Percentiles rank a stretch among this genome's conserved stretches.
Conservation (phyloP, 2,888 invertebrate genomes). For the Lasioglossum morio region DNA sequence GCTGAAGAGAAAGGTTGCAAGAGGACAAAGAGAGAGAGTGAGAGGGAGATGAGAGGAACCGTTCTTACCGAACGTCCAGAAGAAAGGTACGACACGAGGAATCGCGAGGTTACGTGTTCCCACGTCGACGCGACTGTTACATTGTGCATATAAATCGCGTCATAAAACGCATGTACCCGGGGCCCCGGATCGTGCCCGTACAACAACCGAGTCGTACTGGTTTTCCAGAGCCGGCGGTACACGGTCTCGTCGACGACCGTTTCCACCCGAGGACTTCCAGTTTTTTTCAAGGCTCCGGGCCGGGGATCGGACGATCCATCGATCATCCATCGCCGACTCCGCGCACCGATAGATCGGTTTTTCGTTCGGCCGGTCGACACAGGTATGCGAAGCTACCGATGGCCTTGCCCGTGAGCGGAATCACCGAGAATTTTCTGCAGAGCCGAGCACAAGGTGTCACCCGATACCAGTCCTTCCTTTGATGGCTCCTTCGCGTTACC, state of each 20-base stretch:
- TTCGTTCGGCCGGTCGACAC: conserved; percentile 64
- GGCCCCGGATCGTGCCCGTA: conserved; percentile 38
- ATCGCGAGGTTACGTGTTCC: conserved; percentile 61
- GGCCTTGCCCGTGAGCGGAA: conserved; percentile 51
- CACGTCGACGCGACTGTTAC: conserved; percentile 65
- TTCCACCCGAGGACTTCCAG: conserved; percentile 69
- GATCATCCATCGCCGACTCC: conserved; percentile 73
- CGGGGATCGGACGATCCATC: conserved; percentile 73
- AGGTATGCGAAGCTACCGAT: conserved; percentile 54
- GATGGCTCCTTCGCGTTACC: not conserved
- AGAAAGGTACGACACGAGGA: conserved; percentile 55
- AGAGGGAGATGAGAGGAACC: not conserved
- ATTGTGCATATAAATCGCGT: conserved; percentile 70
- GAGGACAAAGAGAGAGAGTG: not conserved
- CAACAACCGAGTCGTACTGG: conserved; percentile 46
- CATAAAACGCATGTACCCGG: conserved; percentile 68
- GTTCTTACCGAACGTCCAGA: conserved; percentile 43
- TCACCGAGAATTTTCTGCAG: conserved; percentile 55
- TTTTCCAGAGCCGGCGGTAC: conserved; percentile 31
- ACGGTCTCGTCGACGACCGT: conserved; percentile 45
- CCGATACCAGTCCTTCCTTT: conserved; percentile 43
- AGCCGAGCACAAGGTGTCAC: conserved; percentile 52
- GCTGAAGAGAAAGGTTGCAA: not conserved
- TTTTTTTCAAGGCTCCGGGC: conserved; percentile 66
- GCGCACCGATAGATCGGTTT: conserved; percentile 64